Evolutionary conservation across 2,113 vertebrate species (phyloP), one percentile per base, ranked within the genome.

Genomic region (Embiotoca jacksoni): DNA sequence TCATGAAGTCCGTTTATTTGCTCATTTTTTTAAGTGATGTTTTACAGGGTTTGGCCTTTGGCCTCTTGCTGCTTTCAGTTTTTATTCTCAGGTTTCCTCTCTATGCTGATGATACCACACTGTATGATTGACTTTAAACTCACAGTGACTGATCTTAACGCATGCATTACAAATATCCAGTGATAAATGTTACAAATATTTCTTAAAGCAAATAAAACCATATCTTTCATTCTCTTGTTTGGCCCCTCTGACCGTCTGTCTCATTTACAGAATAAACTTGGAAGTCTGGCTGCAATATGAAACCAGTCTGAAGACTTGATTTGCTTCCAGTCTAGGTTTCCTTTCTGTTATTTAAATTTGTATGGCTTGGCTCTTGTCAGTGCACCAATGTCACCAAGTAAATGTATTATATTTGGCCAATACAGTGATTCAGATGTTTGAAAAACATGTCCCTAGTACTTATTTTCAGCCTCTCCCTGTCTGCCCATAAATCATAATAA

Each of bases 341-440:
- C 32, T 69, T 66, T n/a, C n/a, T 76, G 13, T 50, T 47, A 46
- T 59, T 80, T 62, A 2, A 23, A 3, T 82, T 66, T n/a, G 54
- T 36, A 53, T 44, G 53, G 3, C 33, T 88, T 86, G 46, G 57
- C 71, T 80, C 33, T 39, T 59, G 31, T 31, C 3, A 23, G 46
- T 52, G 11, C 72, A 56, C 2, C 52, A 66, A 36, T 50, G 57
- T 75, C 68, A 74, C 49, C 14, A 55, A 68, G 64, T 70, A 66
- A 68, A 68, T 81, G 15, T 63, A 69, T 72, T 75, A 56, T 75
- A 80, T 75, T 85, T 80, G 55, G 23, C 41, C 37, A 73, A 73
- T 74, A 71, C 81, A 85, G 15, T 72, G 54, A 78, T 78, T 72
- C 72, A 84, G 63, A 86, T 86, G 57, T 81, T 83, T 83, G 47